A percentile compares a stretch with the other conserved stretches of the same genome.
phyloP scores from a whole-genome alignment of 2,113 vertebrate species.

The Patagioenas fasciata region DNA sequence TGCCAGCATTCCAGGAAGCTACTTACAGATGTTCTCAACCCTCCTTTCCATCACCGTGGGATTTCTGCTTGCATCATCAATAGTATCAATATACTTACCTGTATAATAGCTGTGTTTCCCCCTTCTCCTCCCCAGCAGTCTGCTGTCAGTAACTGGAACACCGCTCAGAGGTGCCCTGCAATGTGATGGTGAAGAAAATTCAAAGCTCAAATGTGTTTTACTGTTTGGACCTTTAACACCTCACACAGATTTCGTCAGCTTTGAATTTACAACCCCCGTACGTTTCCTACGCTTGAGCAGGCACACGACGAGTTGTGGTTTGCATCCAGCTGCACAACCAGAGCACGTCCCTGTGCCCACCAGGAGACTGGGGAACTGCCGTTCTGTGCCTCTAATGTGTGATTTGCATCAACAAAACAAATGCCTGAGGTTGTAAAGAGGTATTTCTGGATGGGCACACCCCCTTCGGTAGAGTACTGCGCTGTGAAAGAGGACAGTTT shows the following conservation, averaged over 20 bases:
- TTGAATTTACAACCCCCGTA: rapidly evolving
- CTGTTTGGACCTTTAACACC: neutral
- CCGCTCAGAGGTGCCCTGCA: neutral
- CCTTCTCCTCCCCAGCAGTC: neutral
- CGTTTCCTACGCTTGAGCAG: rapidly evolving
- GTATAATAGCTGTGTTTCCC: rapidly evolving
- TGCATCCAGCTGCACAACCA: neutral
- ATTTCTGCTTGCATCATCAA: neutral
- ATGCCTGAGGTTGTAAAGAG: neutral
- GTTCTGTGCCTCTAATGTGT: rapidly evolving
- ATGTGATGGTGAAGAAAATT: neutral
- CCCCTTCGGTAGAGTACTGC: rapidly evolving
- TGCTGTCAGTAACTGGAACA: neutral
- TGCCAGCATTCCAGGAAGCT: neutral
- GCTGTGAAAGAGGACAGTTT: neutral
- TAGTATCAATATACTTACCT: neutral
- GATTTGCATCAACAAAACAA: neutral
- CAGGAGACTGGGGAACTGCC: neutral
- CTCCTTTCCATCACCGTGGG: neutral
- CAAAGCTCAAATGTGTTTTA: neutral
- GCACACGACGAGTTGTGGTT: rapidly evolving
- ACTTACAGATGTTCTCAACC: neutral
- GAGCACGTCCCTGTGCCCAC: neutral
- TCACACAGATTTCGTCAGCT: neutral
- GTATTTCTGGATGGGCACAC: neutral